A percentile compares a stretch with the other conserved stretches of the same genome.
Evolutionary conservation across 2,113 vertebrate species (phyloP).

Genomic region (Corapipo altera): DNA sequence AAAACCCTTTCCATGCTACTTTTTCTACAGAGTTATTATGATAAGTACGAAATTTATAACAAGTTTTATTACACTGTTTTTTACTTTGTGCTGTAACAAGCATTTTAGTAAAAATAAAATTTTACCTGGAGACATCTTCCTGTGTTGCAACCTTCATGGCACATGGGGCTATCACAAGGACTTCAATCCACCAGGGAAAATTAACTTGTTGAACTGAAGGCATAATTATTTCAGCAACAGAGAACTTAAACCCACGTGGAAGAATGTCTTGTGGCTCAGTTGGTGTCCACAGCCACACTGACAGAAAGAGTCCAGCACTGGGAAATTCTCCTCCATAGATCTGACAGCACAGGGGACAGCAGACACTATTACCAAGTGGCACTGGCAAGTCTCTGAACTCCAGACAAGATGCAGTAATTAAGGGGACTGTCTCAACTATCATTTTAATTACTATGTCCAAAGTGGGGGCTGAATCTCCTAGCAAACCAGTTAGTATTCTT

Average conservation of each 20-base stretch:
- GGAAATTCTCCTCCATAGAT: not conserved
- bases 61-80: not conserved
- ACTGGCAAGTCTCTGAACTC: not conserved
- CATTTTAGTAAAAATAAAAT: not conserved
- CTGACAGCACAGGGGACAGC: not conserved
- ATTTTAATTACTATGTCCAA: not conserved
- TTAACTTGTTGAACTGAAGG: not conserved
- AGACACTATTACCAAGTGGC: fast-evolving
- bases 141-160: not conserved
- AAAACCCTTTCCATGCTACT: not conserved
- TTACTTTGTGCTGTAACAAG: not conserved
- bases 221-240: not conserved
- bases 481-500: not conserved
- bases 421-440: not conserved
- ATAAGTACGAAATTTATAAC: not conserved
- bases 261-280: not conserved
- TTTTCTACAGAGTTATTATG: not conserved
- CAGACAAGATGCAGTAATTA: not conserved
- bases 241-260: not conserved
- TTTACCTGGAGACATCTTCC: not conserved
- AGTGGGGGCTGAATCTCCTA: not conserved
- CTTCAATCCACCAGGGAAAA: not conserved
- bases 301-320: not conserved
- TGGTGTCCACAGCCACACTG: not conserved
- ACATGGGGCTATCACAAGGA: not conserved